These are phyloP conservation scores for Brachyptera risi DNA, from an alignment of 2,888 invertebrate species.

Conservation along the genomic window DNA sequence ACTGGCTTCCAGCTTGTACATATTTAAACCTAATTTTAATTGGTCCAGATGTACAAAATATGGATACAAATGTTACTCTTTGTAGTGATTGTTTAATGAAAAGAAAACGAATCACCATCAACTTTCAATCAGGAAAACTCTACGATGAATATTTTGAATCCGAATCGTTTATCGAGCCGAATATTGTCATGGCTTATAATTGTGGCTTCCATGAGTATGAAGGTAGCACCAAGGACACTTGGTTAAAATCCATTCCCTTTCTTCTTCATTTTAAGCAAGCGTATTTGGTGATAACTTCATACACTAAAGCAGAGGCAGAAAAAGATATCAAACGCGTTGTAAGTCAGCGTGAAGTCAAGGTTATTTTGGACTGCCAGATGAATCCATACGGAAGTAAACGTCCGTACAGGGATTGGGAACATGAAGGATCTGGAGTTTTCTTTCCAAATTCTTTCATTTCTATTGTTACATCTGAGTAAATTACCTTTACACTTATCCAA, in stretches of 20 bases:
- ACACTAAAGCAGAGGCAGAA: slow-evolving; percentile 39
- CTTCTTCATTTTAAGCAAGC: slow-evolving; percentile 35
- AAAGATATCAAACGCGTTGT: slow-evolving; percentile 36
- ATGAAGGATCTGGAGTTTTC: slow-evolving; percentile 37
- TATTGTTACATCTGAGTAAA: not conserved
- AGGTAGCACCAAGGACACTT: slow-evolving; percentile 35
- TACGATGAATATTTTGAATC: too few relatives aligned
- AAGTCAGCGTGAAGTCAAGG: slow-evolving; percentile 11
- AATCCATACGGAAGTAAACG: slow-evolving; percentile 40
- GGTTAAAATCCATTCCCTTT: slow-evolving; percentile 38
- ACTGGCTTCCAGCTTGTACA: slow-evolving; percentile 39
- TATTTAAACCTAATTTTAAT: slow-evolving; percentile 38
- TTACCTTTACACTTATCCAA: not conserved
- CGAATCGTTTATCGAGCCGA: slow-evolving; percentile 35
- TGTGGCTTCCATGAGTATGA: slow-evolving; percentile 41
- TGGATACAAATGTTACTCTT: too few relatives aligned
- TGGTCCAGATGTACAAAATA: slow-evolving; percentile 39
- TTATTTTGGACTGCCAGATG: slow-evolving; percentile 33
- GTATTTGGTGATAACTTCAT: slow-evolving; percentile 41
- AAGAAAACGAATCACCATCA: slow-evolving; percentile 26
- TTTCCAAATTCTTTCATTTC: slow-evolving; percentile 39
- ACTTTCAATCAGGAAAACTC: too few relatives aligned
- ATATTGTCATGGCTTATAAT: slow-evolving; percentile 41
- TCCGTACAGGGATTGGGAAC: slow-evolving; percentile 40
- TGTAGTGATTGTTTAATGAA: slow-evolving; percentile 35